Evolutionary conservation across 2,797 vertebrate species (phyloP).

Genomic region (Mormyrus proboscirostris): DNA sequence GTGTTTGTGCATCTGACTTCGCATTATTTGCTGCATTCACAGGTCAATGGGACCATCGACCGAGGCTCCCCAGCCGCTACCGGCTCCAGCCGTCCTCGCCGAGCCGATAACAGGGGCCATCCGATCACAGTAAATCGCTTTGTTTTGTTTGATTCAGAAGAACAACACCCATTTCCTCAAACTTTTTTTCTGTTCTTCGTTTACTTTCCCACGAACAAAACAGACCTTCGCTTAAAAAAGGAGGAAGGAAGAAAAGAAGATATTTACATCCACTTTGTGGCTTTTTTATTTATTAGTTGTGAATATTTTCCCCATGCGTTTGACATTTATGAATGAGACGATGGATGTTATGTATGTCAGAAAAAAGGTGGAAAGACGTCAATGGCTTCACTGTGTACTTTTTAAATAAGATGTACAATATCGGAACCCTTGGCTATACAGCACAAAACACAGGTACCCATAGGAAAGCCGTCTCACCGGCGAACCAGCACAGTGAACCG

Average conservation of each 20-base stretch:
- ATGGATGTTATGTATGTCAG: constrained; percentile 37
- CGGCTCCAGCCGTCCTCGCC: constrained; percentile 12
- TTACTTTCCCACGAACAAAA: constrained; percentile 45
- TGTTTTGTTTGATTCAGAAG: constrained; percentile 32
- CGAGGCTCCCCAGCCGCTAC: constrained; percentile 33
- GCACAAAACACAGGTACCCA: background rate
- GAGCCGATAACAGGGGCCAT: constrained; percentile 26
- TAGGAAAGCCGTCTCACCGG: background rate
- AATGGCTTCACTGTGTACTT: background rate
- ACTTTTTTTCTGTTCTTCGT: constrained; percentile 34
- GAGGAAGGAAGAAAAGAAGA: constrained; percentile 64
- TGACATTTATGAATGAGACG: constrained; percentile 63
- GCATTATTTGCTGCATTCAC: constrained; percentile 43
- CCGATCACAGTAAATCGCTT: constrained; percentile 37
- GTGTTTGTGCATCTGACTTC: background rate
- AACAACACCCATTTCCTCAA: constrained; percentile 25
- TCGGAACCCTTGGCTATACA: background rate
- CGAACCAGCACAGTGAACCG: too few species aligned
- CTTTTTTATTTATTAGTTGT: constrained; percentile 65
- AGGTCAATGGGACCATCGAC: constrained; percentile 51
- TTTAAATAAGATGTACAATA: background rate
- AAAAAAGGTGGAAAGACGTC: background rate
- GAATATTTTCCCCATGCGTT: constrained; percentile 65
- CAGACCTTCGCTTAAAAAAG: constrained; percentile 44
- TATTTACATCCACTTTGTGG: constrained; percentile 43